These are phyloP conservation scores for Ceratitis capitata DNA, from an alignment of 1,140 invertebrate species.

Conservation along the genomic window DNA sequence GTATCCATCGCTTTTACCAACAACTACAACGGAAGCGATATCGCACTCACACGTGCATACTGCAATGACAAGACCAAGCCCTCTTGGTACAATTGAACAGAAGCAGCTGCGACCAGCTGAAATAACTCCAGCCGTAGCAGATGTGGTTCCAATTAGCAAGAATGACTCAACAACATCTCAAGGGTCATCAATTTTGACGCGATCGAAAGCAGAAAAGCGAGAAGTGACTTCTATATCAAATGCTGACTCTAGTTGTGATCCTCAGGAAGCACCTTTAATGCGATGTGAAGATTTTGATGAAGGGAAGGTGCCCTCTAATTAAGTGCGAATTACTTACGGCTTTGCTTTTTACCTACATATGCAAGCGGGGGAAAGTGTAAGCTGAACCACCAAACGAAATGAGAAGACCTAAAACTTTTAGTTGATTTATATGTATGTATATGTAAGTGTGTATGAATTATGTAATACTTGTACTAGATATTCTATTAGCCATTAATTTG, in stretches of 20 bases:
- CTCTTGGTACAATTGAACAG: neutral
- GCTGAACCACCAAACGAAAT: neutral
- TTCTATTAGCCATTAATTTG: slow-evolving; percentile 29
- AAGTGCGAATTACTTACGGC: neutral
- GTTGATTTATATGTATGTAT: slow-evolving; percentile 25
- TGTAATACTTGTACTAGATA: neutral
- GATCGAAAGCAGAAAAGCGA: neutral
- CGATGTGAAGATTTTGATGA: neutral
- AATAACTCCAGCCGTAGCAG: neutral
- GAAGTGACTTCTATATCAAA: neutral
- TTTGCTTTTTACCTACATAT: neutral
- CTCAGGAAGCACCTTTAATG: neutral
- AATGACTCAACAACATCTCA: no score
- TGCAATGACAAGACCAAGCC: neutral
- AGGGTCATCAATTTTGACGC: neutral
- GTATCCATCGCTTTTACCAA: neutral
- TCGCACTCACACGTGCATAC: neutral
- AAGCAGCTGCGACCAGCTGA: neutral
- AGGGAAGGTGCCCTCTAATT: neutral
- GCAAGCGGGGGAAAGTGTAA: neutral
- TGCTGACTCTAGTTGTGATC: neutral
- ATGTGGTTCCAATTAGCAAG: no score
- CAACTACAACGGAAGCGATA: neutral
- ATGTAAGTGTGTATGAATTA: neutral
- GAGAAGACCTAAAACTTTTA: slow-evolving; percentile 2